phyloP scores from a whole-genome alignment of 2,888 invertebrate species.

The Lapara coniferarum region DNA sequence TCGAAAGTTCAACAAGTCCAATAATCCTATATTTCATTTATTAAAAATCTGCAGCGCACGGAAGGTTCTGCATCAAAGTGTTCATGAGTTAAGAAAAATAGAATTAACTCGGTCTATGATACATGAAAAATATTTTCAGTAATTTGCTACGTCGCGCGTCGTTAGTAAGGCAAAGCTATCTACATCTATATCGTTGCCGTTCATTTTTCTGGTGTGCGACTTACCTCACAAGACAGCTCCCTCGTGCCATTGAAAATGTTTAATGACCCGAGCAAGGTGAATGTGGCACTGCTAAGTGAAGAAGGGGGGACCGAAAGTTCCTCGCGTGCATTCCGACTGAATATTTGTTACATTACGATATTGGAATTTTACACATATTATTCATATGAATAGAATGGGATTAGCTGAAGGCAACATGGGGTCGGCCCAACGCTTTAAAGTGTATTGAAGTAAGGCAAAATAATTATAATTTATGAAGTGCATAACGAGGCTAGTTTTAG shows the following conservation, averaged over 20 bases:
- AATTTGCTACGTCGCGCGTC: too few relatives aligned
- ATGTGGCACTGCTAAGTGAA: constrained; percentile 49
- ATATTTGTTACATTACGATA: constrained; percentile 6
- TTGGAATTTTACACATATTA: not conserved
- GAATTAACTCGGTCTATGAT: too few relatives aligned
- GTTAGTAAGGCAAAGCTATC: too few relatives aligned
- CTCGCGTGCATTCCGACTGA: not conserved
- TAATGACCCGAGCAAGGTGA: constrained; percentile 57
- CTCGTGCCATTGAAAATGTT: constrained; percentile 54
- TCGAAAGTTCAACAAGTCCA: too few relatives aligned
- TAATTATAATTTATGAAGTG: too few relatives aligned
- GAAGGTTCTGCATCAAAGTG: too few relatives aligned
- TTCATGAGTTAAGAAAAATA: too few relatives aligned
- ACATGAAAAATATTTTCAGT: too few relatives aligned
- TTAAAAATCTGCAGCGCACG: too few relatives aligned
- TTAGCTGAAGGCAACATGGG: not conserved
- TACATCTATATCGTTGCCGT: too few relatives aligned
- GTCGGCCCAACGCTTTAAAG: not conserved
- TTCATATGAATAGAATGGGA: not conserved
- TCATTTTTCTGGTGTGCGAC: not conserved
- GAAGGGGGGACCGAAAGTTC: constrained; percentile 43
- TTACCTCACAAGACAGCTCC: constrained; percentile 31
- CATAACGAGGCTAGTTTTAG: not conserved
- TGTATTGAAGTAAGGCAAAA: too few relatives aligned
- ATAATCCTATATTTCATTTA: too few relatives aligned